A percentile compares a stretch with the other conserved stretches of the same genome.
These are phyloP conservation scores for Lethocerus indicus DNA, from an alignment of 1,140 invertebrate species.

Conservation along the genomic window DNA sequence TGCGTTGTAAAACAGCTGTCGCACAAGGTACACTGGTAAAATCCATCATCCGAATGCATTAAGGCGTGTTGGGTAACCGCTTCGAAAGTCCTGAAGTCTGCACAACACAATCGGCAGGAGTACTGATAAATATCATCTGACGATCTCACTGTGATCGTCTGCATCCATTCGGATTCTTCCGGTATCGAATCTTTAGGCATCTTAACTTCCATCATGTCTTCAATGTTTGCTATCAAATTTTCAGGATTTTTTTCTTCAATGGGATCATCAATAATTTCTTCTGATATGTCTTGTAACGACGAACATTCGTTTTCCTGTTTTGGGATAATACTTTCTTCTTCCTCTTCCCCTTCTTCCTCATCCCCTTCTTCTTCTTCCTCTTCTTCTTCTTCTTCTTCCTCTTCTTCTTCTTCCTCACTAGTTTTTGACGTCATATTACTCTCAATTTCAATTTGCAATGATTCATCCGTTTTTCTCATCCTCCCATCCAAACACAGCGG, in stretches of 20 bases:
- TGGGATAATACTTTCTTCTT: no score
- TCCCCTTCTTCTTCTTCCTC: no score
- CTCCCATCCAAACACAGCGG: no score
- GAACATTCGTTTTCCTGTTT: background rate
- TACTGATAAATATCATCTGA: constrained; percentile 3
- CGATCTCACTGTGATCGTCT: no score
- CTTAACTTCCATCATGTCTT: constrained; percentile 6
- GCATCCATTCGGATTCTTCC: no score
- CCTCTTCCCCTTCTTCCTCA: no score
- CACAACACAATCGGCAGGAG: constrained; percentile 10
- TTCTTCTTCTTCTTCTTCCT: background rate
- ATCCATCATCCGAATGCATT: constrained; percentile 10
- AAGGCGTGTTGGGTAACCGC: constrained; percentile 12
- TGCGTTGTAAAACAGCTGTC: constrained; percentile 8
- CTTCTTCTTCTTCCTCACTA: background rate
- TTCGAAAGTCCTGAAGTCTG: constrained; percentile 8
- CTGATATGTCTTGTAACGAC: background rate
- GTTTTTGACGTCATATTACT: no score
- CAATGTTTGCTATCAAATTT: background rate
- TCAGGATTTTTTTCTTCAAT: background rate
- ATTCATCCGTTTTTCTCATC: no score
- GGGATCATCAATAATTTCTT: background rate
- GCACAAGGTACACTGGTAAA: constrained; percentile 12
- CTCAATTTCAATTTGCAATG: no score
- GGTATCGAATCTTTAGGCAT: constrained; percentile 11